Percentiles rank a stretch among this genome's conserved stretches.
Conservation (phyloP, 2,888 invertebrate genomes). For the Drosophila bunnanda region DNA sequence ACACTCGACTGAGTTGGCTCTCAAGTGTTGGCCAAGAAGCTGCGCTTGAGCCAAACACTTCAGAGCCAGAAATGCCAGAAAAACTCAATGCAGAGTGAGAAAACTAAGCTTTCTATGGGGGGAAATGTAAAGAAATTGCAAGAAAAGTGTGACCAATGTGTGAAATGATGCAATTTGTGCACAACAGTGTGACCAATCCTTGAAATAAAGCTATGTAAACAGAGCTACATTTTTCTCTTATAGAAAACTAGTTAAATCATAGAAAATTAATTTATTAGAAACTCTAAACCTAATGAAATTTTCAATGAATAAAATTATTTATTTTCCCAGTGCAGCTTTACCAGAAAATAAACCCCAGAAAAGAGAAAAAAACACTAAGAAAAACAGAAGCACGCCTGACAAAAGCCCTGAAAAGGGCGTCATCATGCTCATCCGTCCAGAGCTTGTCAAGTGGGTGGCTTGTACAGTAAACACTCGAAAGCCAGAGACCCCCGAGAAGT, state of each 20-base stretch:
- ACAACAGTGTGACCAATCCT: background rate
- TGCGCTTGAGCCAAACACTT: conserved; percentile 65
- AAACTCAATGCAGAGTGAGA: conserved; percentile 6
- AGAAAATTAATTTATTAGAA: background rate
- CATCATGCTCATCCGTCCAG: conserved; percentile 44
- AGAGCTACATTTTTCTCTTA: too few species aligned
- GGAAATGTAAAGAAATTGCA: background rate
- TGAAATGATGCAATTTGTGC: background rate
- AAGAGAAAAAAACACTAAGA: conserved; percentile 2
- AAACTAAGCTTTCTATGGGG: background rate
- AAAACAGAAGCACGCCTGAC: conserved; percentile 60
- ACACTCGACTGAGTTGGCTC: conserved; percentile 59
- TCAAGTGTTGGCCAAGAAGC: conserved; percentile 67
- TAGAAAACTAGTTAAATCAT: background rate
- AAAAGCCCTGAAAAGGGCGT: conserved; percentile 70
- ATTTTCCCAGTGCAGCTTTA: conserved; percentile 1
- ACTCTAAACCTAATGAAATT: background rate
- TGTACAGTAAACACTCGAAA: conserved; percentile 67
- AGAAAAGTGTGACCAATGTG: background rate
- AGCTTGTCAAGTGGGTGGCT: conserved; percentile 53
- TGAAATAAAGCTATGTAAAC: background rate
- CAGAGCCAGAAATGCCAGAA: conserved; percentile 38
- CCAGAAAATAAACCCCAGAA: background rate
- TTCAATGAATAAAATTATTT: background rate
- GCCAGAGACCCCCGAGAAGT: conserved; percentile 34